Conservation (phyloP, 2,888 invertebrate genomes). For the Dolichomitus sp. region DNA sequence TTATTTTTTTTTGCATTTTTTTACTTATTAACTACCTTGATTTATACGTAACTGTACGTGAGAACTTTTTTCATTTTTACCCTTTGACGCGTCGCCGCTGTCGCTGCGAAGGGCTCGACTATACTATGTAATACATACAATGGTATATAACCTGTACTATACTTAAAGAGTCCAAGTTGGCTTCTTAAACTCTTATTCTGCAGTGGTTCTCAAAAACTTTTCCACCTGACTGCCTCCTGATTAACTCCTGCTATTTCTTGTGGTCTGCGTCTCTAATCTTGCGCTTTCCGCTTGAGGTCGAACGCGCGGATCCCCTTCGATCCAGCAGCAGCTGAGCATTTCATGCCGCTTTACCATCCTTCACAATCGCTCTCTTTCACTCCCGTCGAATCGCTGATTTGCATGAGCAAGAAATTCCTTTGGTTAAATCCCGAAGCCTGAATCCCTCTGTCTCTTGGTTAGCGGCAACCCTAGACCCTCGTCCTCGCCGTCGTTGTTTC, state of each 20-base stretch:
- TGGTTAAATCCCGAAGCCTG: constrained; percentile 76
- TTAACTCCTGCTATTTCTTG: constrained; percentile 79
- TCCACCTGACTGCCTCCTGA: constrained; percentile 77
- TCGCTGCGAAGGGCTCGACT: background rate
- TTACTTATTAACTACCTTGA: constrained; percentile 81
- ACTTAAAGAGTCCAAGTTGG: background rate
- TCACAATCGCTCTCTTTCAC: constrained; percentile 65
- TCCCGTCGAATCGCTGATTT: constrained; percentile 79
- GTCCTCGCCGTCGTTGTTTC: constrained; percentile 64
- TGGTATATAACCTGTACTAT: background rate
- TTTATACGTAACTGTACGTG: constrained; percentile 82
- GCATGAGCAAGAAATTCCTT: constrained; percentile 82
- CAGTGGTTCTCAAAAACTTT: constrained; percentile 76
- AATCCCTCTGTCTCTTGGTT: constrained; percentile 54
- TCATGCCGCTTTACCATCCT: constrained; percentile 24
- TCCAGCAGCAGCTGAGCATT: constrained; percentile 38
- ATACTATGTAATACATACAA: background rate
- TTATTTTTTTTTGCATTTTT: constrained; percentile 73
- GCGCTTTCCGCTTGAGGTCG: constrained; percentile 23
- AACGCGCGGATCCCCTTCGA: constrained; percentile 39
- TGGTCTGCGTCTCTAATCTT: constrained; percentile 40
- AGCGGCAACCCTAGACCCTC: constrained; percentile 67
- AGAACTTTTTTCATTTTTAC: constrained; percentile 81
- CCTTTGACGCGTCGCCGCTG: constrained; percentile 11
- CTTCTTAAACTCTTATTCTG: constrained; percentile 73